phyloP scores from a whole-genome alignment of 2,888 invertebrate species.

The Blastobasis lacticolella region DNA sequence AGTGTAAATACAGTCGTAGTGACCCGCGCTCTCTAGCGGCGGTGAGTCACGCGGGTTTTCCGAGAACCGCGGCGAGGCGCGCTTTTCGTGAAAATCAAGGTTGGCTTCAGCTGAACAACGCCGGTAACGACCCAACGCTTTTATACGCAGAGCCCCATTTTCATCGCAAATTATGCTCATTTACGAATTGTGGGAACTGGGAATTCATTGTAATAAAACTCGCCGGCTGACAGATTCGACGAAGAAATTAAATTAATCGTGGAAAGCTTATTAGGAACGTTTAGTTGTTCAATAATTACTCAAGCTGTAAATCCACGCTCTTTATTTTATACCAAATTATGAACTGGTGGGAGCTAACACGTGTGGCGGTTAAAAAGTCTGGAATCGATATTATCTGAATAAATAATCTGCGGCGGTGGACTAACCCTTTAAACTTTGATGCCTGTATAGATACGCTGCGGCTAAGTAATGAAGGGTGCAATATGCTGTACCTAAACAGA shows the following conservation, averaged over 20 bases:
- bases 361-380: constrained; percentile 12
- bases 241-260: too few relatives aligned
- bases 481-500: constrained; percentile 28
- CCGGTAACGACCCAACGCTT: constrained; percentile 29
- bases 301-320: too few relatives aligned
- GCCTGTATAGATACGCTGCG: too few relatives aligned
- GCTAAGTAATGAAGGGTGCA: constrained; percentile 27
- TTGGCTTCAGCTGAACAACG: constrained; percentile 33
- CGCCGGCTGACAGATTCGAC: too few relatives aligned
- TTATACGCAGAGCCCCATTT: constrained; percentile 28
- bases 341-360: too few relatives aligned
- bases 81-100: constrained; percentile 69
- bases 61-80: constrained; percentile 55
- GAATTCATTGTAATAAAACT: too few relatives aligned
- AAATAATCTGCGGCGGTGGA: constrained; percentile 15
- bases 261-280: too few relatives aligned
- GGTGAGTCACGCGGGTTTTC: constrained; percentile 71
- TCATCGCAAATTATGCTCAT: constrained; percentile 18
- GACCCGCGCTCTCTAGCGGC: constrained; percentile 61
- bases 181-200: too few relatives aligned
- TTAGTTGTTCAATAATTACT: too few relatives aligned
- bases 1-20: constrained; percentile 67
- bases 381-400: constrained; percentile 12
- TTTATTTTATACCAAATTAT: too few relatives aligned
- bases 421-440: constrained; percentile 32